Percentiles rank a stretch among this genome's conserved stretches.
phyloP scores from a whole-genome alignment of 1,140 invertebrate species.

The Macrobrachium rosenbergii region DNA sequence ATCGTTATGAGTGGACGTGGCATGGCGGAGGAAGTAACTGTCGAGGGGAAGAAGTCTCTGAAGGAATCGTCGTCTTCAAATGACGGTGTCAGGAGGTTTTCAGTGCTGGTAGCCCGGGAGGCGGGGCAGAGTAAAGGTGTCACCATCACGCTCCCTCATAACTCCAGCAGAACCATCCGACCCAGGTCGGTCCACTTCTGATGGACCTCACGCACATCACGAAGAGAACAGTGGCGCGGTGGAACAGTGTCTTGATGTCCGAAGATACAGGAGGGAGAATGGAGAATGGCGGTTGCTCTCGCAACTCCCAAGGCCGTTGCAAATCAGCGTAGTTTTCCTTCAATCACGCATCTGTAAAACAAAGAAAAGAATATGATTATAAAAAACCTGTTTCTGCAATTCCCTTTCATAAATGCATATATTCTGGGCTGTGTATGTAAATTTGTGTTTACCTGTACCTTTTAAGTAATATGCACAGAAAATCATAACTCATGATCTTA shows the following conservation, averaged over 20 bases:
- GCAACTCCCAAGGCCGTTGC: neutral
- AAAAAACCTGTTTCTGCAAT: neutral
- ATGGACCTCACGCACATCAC: conserved; percentile 1
- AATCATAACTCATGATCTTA: no score
- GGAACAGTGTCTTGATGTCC: no score
- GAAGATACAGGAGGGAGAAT: neutral
- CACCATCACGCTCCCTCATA: conserved; percentile 53
- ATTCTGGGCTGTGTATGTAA: neutral
- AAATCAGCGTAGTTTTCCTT: neutral
- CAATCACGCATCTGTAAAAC: neutral
- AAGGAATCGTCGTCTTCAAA: conserved; percentile 30
- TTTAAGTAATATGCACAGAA: neutral
- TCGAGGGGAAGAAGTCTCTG: neutral
- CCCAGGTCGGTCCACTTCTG: neutral
- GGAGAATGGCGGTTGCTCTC: neutral
- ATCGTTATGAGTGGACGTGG: conserved; percentile 62
- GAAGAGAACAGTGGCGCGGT: neutral
- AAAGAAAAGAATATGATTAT: neutral
- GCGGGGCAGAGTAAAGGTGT: conserved; percentile 48
- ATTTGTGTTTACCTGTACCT: neutral
- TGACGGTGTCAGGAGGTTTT: conserved; percentile 57
- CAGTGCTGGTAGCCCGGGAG: conserved; percentile 45
- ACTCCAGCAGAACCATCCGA: neutral
- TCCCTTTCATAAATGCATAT: neutral
- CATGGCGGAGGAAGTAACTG: conserved; percentile 40